A percentile compares a stretch with the other conserved stretches of the same genome.
phyloP scores from a whole-genome alignment of 2,113 vertebrate genomes.

The Ceratotherium simum region DNA sequence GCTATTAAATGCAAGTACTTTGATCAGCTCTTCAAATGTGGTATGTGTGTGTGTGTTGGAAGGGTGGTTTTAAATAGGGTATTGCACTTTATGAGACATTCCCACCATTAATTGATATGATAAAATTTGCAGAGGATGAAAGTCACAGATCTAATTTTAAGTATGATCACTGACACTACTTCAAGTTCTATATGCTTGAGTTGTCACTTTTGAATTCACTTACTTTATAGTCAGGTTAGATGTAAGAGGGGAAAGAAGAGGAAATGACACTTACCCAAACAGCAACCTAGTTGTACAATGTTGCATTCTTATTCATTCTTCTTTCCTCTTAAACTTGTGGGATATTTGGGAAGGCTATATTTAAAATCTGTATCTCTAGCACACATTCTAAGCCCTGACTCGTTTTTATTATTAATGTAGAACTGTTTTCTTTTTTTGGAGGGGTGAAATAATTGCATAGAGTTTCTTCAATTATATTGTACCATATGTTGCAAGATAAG shows the following conservation, averaged over 20 bases:
- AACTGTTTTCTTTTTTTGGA: slow-evolving; percentile 64
- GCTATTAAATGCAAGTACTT: not conserved
- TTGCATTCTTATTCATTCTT: not conserved
- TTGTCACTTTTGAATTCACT: slow-evolving; percentile 22
- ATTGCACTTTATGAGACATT: not conserved
- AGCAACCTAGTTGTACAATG: not conserved
- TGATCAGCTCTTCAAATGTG: not conserved
- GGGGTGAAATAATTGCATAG: slow-evolving; percentile 74
- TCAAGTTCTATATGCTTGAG: not conserved
- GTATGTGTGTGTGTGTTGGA: not conserved
- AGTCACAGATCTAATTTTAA: slow-evolving; percentile 40
- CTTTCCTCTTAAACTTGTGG: not conserved
- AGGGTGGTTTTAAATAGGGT: not conserved
- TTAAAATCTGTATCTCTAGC: slow-evolving; percentile 59
- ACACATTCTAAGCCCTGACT: not conserved
- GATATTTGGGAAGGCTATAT: slow-evolving; percentile 31
- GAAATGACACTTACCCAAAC: not conserved
- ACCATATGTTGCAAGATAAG: slow-evolving; percentile 75
- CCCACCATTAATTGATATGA: not conserved
- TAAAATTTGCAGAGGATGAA: not conserved
- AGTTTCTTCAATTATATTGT: slow-evolving; percentile 71
- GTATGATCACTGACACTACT: not conserved
- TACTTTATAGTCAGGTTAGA: slow-evolving; percentile 27
- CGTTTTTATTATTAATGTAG: slow-evolving; percentile 71
- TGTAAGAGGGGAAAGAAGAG: not conserved